Conservation (phyloP, 2,113 vertebrate genomes). For the Cyphomyrus discorhynchus region DNA sequence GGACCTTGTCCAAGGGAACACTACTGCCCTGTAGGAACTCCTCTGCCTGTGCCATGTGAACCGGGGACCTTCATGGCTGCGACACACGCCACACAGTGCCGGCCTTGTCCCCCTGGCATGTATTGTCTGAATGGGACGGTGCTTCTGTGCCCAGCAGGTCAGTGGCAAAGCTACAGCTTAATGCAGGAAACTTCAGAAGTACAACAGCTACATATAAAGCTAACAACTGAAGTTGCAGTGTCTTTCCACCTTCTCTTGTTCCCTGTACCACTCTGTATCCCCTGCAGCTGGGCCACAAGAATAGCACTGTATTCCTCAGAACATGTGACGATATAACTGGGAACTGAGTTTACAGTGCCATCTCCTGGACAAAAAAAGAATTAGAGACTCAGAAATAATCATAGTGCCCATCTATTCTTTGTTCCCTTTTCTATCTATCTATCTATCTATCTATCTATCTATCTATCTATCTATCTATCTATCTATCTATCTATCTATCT, state of each 20-base stretch:
- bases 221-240: not conserved
- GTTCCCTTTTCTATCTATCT: not conserved
- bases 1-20: slow-evolving; percentile 61
- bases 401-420: not conserved
- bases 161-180: slow-evolving; percentile 29
- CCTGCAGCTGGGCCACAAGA: not conserved
- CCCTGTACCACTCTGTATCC: not conserved
- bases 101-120: slow-evolving; percentile 67
- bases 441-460: not conserved
- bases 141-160: slow-evolving; percentile 72
- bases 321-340: not conserved
- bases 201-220: not conserved
- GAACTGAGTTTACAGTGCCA: not conserved
- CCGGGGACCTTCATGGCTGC: slow-evolving; percentile 63
- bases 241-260: not conserved
- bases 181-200: not conserved
- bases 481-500: too few species aligned
- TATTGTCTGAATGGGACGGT: slow-evolving; percentile 66
- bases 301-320: not conserved
- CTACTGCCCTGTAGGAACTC: slow-evolving; percentile 65
- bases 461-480: too few species aligned
- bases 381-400: not conserved
- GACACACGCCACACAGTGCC: slow-evolving; percentile 58
- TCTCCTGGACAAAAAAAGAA: not conserved
- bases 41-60: slow-evolving; percentile 54